phyloP scores from a whole-genome alignment of 2,113 vertebrate genomes.

The Vanacampus margaritifer region DNA sequence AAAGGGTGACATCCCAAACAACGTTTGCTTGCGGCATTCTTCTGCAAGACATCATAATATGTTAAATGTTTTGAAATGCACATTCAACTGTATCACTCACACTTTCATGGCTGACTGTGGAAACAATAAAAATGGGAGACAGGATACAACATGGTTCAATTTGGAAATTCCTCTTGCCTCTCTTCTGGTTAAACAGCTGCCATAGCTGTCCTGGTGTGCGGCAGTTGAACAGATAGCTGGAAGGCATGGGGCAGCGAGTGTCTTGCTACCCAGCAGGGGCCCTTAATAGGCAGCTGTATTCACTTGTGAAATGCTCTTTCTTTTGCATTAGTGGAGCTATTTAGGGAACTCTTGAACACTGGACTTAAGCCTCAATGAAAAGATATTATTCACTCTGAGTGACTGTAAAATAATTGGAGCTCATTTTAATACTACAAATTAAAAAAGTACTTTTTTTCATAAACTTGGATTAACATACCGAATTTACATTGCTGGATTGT shows the following conservation, averaged over 20 bases:
- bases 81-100: not conserved
- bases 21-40: no score
- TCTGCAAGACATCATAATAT: no score
- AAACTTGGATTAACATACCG: not conserved
- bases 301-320: conserved; percentile 41
- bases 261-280: conserved; percentile 23
- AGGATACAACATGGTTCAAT: conserved; percentile 18
- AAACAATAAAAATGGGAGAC: conserved; percentile 10
- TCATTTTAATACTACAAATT: not conserved
- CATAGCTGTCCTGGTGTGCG: conserved; percentile 23
- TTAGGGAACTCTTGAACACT: conserved; percentile 43
- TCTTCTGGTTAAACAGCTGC: conserved; percentile 67
- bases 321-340: conserved; percentile 39
- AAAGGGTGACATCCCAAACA: no score
- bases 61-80: not conserved
- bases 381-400: conserved; percentile 40
- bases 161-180: conserved; percentile 50
- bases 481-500: not conserved
- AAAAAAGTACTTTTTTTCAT: not conserved
- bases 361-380: conserved; percentile 47
- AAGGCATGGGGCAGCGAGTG: conserved; percentile 51
- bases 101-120: not conserved
- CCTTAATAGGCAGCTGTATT: conserved; percentile 67
- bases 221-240: conserved; percentile 16
- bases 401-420: conserved; percentile 32